Conservation (phyloP, 1,140 invertebrate genomes). For the Coenobita brevimanus region DNA sequence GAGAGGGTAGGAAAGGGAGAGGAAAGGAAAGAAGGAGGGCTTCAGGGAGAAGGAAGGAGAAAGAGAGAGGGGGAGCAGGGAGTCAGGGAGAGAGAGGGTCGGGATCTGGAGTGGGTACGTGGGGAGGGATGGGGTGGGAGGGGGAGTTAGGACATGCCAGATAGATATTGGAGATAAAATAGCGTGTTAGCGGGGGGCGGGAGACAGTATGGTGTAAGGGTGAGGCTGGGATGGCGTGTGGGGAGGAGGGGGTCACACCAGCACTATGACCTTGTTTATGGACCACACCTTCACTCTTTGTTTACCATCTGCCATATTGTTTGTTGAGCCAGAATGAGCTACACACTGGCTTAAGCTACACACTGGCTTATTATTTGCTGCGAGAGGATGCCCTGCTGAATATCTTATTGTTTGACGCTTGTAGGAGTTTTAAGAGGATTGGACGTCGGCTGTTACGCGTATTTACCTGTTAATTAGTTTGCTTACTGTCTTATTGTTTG, state of each 20-base stretch:
- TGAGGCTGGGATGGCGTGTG: not conserved
- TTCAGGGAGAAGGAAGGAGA: not conserved
- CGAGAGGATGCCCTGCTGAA: too few relatives aligned
- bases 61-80: not conserved
- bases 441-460: too few relatives aligned
- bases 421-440: too few relatives aligned
- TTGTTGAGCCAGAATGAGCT: too few relatives aligned
- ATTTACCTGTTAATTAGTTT: too few relatives aligned
- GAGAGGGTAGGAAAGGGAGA: not conserved
- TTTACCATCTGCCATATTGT: too few relatives aligned
- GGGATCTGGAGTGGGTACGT: not conserved
- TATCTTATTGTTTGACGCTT: too few relatives aligned
- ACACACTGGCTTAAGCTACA: too few relatives aligned
- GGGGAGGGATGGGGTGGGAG: not conserved
- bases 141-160: conserved; percentile 17
- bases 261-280: not conserved
- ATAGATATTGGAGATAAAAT: conserved; percentile 57
- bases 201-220: conserved; percentile 31
- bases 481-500: too few relatives aligned
- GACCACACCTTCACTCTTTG: not conserved
- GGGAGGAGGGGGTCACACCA: too few relatives aligned
- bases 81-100: not conserved
- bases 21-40: not conserved
- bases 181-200: conserved; percentile 15
- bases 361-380: too few relatives aligned